phyloP scores from a whole-genome alignment of 2,797 vertebrate species.

The Chelmon rostratus region DNA sequence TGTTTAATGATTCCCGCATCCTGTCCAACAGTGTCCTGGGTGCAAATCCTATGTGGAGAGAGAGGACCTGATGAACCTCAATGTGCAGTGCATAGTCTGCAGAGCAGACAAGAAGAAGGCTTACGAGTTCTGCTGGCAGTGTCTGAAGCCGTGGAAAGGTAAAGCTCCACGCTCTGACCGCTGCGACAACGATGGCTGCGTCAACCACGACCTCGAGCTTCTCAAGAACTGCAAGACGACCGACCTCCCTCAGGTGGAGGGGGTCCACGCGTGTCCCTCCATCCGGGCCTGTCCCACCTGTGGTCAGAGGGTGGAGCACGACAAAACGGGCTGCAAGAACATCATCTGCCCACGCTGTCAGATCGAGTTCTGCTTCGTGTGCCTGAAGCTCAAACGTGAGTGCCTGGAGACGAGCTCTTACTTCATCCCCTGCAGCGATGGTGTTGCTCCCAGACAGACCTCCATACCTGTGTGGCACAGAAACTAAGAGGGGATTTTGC shows the following conservation, averaged over 20 bases:
- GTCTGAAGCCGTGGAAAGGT: conserved; percentile 80
- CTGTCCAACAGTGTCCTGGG: conserved; percentile 76
- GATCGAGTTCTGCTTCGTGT: conserved; percentile 87
- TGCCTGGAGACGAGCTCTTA: conserved; percentile 68
- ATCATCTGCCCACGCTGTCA: conserved; percentile 80
- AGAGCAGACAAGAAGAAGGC: rapidly evolving
- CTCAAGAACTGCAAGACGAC: conserved; percentile 67
- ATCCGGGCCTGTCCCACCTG: conserved; percentile 85
- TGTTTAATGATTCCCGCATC: rapidly evolving
- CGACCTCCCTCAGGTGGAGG: conserved; percentile 25
- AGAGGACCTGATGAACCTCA: conserved; percentile 71
- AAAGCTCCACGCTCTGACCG: conserved; percentile 58
- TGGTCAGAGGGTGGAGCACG: conserved; percentile 81
- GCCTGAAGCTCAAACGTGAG: conserved; percentile 76
- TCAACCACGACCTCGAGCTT: conserved; percentile 66
- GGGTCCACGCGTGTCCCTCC: conserved; percentile 71
- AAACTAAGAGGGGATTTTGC: neutral
- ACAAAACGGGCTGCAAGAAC: conserved; percentile 83
- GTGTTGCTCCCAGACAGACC: conserved; percentile 81
- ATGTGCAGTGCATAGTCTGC: conserved; percentile 79
- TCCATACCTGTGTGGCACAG: conserved; percentile 71
- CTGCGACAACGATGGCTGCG: conserved; percentile 78
- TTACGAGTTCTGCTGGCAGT: conserved; percentile 85
- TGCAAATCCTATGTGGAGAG: conserved; percentile 78
- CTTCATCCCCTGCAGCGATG: conserved; percentile 72